phyloP scores from a whole-genome alignment of 1,140 invertebrate species.

The Pachypsylla venusta region DNA sequence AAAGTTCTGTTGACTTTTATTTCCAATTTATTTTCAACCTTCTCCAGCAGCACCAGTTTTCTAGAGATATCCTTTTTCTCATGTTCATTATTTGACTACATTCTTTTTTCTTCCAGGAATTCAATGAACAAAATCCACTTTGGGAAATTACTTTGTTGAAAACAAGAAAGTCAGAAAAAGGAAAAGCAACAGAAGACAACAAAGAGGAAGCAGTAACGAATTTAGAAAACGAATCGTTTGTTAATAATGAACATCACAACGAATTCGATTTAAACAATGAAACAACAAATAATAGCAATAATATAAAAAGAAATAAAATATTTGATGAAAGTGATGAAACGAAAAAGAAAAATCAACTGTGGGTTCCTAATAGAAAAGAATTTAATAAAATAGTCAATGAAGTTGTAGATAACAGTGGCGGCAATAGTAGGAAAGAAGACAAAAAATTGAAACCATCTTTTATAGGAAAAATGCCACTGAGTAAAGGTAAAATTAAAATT shows the following conservation, averaged over 20 bases:
- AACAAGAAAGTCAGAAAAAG: no score
- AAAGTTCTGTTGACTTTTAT: no score
- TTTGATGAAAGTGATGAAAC: neutral
- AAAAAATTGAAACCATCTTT: neutral
- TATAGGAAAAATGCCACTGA: slow-evolving; percentile 1
- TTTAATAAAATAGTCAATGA: neutral
- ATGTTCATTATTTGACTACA: neutral
- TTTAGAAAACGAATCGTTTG: no score
- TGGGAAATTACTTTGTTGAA: neutral
- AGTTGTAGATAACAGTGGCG: neutral
- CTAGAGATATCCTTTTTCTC: no score
- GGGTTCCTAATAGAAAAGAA: neutral
- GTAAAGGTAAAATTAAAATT: neutral
- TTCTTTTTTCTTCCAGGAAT: neutral
- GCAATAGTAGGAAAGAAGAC: no score
- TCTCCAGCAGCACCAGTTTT: no score
- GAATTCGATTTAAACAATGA: neutral
- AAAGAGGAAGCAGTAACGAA: neutral
- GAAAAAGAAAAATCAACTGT: neutral
- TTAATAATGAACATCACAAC: no score
- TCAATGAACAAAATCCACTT: neutral
- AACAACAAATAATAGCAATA: neutral
- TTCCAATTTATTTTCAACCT: no score
- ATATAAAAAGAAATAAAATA: neutral
- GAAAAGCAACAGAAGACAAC: neutral